Base-by-base conservation (phyloP, 1,140 invertebrate species). In the Cydia fagiglandana region DNA sequence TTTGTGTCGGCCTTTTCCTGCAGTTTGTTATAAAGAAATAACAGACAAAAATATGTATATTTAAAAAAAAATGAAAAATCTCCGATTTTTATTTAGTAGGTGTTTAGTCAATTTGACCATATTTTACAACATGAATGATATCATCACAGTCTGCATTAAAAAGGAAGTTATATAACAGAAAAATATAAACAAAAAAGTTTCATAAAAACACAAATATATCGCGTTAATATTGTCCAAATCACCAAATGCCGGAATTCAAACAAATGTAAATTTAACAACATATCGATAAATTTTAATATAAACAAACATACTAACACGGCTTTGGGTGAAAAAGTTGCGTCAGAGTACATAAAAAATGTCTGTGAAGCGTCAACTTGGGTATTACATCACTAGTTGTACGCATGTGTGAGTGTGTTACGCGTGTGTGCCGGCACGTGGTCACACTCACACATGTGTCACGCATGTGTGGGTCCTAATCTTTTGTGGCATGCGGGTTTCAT, bases 321-420 rank as follows among this genome's bases (percentile, higher is more conserved):
- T 83, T 82, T 83, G 81, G 84, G 83, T 86, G 87, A 76, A 76
- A 89, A 89, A 84, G 86, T 92, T 92, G 90, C 90, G 90, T 91
- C 89, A 92, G 82, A 89, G 83, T 77, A 82, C 86, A 92, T 92
- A 91, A 91, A 92, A 92, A 92, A 91, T 90, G 89, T 92, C 89
- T 92, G 85, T 87, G 78, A 85, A 84, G 84, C 90, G 88, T 90
- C 90, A 90, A 90, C 87, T 83, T 64, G 77, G 75, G 82, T 81
- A 84, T 91, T 90, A 92, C 88, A 91, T 90, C 90, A 91, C 86
- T 83, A 70, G 17, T 17, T 34, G 2, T 15, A 66, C 73, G 53
- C 76, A 20, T 64, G 82, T 86, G 83, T 84, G 80, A 78, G 73
- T 17, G 12, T 74, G 75, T 74, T 79, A 15, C 78, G 75, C 70